These are phyloP conservation scores for Chrysogorgia sp. DNA, from an alignment of 92 coral and sea anemone genomes.

Conservation along the genomic window DNA sequence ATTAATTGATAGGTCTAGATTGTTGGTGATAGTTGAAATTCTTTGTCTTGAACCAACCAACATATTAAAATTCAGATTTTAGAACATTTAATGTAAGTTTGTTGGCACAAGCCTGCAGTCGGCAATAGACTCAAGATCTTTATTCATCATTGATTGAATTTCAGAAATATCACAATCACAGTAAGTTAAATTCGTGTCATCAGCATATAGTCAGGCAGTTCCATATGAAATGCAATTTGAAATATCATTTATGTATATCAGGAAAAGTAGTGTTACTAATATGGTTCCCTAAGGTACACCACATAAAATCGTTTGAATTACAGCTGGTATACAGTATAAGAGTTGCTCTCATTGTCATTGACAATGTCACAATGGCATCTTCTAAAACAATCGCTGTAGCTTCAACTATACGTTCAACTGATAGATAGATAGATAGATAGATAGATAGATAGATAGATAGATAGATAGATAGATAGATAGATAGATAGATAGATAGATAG, in stretches of 20 bases:
- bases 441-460: too few species aligned
- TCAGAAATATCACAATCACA: constrained; percentile 18
- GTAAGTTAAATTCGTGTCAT: constrained; percentile 27
- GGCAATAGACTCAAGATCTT: constrained; percentile 3
- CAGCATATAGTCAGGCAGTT: constrained; percentile 32
- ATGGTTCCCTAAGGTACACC: background rate
- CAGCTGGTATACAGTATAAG: too few species aligned
- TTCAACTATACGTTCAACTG: too few species aligned
- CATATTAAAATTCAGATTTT: constrained; percentile 11
- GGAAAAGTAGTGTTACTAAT: constrained; percentile 21
- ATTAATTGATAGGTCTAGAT: constrained; percentile 17
- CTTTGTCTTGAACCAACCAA: constrained; percentile 39
- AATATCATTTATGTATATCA: constrained; percentile 18
- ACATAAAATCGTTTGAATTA: too few species aligned
- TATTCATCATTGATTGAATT: constrained; percentile 10
- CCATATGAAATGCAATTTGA: constrained; percentile 16
- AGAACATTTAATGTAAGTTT: constrained; percentile 36
- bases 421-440: too few species aligned
- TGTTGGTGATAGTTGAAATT: background rate
- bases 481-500: too few species aligned
- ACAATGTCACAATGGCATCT: too few species aligned
- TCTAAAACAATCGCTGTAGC: too few species aligned
- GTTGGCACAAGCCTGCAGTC: constrained; percentile 1
- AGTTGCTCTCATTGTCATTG: too few species aligned
- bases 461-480: too few species aligned